Conservation (phyloP, 2,113 vertebrate genomes). For the Gobiocypris rarus region DNA sequence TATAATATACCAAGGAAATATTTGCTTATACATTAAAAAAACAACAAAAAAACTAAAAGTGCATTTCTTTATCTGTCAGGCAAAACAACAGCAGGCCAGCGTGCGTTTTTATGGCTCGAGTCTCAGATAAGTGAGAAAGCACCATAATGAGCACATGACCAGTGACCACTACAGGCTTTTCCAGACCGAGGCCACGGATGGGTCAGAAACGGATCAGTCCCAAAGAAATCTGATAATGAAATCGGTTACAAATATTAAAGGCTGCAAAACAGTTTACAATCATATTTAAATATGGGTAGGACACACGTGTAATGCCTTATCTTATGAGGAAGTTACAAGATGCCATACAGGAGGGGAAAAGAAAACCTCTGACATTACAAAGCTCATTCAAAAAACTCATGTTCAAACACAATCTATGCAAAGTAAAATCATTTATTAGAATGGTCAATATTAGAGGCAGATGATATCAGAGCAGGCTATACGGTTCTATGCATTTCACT, state of each 20-base stretch:
- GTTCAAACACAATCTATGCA: too few species aligned
- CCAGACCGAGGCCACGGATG: not conserved
- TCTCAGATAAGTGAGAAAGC: constrained; percentile 9
- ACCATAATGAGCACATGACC: constrained; percentile 31
- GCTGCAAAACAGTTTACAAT: not conserved
- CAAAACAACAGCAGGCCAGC: not conserved
- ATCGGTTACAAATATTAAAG: not conserved
- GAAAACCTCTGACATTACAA: not conserved
- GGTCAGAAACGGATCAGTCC: not conserved
- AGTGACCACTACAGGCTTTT: not conserved
- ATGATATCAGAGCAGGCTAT: too few species aligned
- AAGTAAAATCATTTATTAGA: too few species aligned
- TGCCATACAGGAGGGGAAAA: not conserved
- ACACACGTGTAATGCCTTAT: not conserved
- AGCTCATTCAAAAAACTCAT: too few species aligned
- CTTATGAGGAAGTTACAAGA: not conserved
- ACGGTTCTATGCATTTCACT: too few species aligned
- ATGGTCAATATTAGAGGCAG: too few species aligned
- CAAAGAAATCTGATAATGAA: not conserved
- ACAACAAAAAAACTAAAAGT: too few species aligned
- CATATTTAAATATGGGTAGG: not conserved
- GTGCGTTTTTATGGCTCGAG: not conserved
- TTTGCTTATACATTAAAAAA: not conserved
- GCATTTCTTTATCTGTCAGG: not conserved
- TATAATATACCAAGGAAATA: too few species aligned